A percentile compares a stretch with the other conserved stretches of the same genome.
phyloP scores from a whole-genome alignment of 2,113 vertebrate species.

The Ceyx melanurus region DNA sequence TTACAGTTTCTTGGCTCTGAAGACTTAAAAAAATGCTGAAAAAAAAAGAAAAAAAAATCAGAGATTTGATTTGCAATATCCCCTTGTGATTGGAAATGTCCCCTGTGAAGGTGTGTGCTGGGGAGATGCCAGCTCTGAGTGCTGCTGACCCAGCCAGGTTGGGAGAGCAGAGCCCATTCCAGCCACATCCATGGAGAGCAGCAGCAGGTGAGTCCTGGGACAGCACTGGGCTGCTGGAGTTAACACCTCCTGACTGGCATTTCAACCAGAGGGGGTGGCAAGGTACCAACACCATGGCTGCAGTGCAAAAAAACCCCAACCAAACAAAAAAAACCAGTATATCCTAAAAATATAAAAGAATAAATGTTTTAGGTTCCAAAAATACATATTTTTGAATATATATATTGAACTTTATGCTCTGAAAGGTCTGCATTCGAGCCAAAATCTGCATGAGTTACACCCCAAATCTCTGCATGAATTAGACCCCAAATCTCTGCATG shows the following conservation, averaged over 20 bases:
- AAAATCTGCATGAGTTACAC: no score
- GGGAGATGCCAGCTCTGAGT: background rate
- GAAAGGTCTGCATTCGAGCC: no score
- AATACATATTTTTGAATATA: background rate
- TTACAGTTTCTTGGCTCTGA: background rate
- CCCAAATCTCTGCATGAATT: no score
- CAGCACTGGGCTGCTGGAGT: rapidly evolving
- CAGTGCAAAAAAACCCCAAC: background rate
- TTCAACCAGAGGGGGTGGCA: background rate
- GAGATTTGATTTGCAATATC: background rate
- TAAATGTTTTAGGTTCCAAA: background rate
- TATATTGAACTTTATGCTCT: no score
- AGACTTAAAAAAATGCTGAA: background rate
- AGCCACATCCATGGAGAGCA: background rate
- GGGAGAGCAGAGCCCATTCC: background rate
- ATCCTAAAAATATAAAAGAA: background rate
- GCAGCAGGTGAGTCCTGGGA: background rate
- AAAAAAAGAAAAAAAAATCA: no score
- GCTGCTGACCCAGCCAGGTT: rapidly evolving
- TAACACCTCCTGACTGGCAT: rapidly evolving
- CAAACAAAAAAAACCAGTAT: background rate
- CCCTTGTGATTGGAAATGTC: background rate
- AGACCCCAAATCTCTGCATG: no score
- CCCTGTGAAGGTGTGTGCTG: background rate
- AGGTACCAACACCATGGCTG: background rate